Conservation (phyloP, 2,888 invertebrate species). For the Eupeodes latifasciatus region DNA sequence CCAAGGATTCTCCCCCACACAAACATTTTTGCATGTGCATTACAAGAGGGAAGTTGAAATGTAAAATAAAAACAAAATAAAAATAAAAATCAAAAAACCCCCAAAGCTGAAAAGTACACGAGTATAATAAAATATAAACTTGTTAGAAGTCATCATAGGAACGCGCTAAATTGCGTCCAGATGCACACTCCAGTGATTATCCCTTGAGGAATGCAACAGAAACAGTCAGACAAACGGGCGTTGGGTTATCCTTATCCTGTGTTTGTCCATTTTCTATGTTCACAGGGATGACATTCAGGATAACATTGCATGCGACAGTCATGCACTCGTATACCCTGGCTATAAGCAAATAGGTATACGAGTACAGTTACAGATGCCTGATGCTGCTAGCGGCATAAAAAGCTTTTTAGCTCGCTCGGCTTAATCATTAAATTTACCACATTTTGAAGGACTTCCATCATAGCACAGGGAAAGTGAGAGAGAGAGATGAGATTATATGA, state of each 20-base stretch:
- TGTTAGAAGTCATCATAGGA: slow-evolving; percentile 75
- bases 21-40: slow-evolving; percentile 34
- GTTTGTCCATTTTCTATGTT: neutral
- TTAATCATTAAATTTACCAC: slow-evolving; percentile 70
- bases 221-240: slow-evolving; percentile 62
- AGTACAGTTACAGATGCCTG: neutral
- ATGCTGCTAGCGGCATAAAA: slow-evolving; percentile 42
- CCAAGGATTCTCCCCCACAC: slow-evolving; percentile 23
- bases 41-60: slow-evolving; percentile 12
- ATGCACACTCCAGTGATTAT: slow-evolving; percentile 76
- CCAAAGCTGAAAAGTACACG: slow-evolving; percentile 35
- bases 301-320: slow-evolving; percentile 56
- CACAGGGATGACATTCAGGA: neutral
- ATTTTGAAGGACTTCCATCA: slow-evolving; percentile 34
- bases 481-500: slow-evolving; percentile 2
- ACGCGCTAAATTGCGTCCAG: slow-evolving; percentile 76
- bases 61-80: slow-evolving; percentile 1
- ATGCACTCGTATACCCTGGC: slow-evolving; percentile 31
- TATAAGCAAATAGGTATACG: slow-evolving; percentile 41
- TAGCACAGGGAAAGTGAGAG: neutral
- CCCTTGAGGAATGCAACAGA: slow-evolving; percentile 76
- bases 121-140: slow-evolving; percentile 74
- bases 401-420: slow-evolving; percentile 67
- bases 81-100: slow-evolving; percentile 32
- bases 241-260: slow-evolving; percentile 33